Base-by-base conservation (phyloP, 2,888 invertebrate species). In the Drosophila infuscata region DNA sequence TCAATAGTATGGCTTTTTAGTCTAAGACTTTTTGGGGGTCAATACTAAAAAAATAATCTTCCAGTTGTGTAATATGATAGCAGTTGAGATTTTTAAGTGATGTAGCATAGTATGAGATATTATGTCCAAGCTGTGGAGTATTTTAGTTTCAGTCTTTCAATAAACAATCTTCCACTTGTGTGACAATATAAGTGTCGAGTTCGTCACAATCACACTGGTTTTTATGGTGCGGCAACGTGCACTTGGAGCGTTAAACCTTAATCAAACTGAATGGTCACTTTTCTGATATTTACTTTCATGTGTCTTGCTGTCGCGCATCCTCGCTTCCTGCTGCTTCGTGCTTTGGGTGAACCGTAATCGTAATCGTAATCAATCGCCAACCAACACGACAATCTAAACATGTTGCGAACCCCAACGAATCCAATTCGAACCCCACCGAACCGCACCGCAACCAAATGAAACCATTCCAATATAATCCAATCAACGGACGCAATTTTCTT, bases 401-500 rank as follows among this genome's bases (percentile, higher is more conserved):
- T 53, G 61, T 36, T 30, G 53, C 43, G 48, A 66, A 64, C 67
- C 49, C 54, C 36, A 38, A 56, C 36, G 46, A 62, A 64, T 66
- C 54, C 32, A 60, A 74, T 32, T 52, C 53, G 53, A 70, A 67
- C 61, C 61, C 61, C 66, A 62, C 53, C 52, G 48, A 61, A 51
- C 58, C 36, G 36, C 56, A 52, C 54, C 11, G 46, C 25, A 70
- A 53, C 63, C 17, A 56, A 63, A 60, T 64, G 53, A 61, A 74
- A 38, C 79, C 79, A 82, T 89, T 79, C 90, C 76, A 72, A 83
- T 68, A 60, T 70, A 82, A 76, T 74, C 81, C 87, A 87, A 89
- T 89, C 91, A 91, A 90, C 89, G 83, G 80, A 91, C 88, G 89
- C 89, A 90, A 89, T 89, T 88, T 88, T 74, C 87, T 88, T 82